Evolutionary conservation across 2,888 invertebrate species (phyloP), one percentile per base, ranked within the genome.

Genomic region (Diogma glabrata): DNA sequence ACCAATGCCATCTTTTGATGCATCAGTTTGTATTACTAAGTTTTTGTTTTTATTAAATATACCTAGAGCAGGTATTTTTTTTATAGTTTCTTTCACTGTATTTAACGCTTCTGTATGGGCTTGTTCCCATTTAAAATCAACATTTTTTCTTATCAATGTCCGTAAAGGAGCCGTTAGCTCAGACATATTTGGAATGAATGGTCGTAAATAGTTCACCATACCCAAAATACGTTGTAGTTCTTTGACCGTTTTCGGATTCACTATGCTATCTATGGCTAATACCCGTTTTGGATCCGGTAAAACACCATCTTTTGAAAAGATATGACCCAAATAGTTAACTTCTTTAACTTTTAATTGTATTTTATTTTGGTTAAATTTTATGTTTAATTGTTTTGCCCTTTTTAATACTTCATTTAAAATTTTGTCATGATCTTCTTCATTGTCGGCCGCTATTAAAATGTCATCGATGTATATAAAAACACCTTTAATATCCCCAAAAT

Each of bases 261-360:
- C 16, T 10, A 33, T 33, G 3, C 16, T 33, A 14, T 33, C 33
- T 14, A 33, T 33, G n/a, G 33, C 33, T 12, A 12, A n/a, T 6
- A 33, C 12, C 2, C 33, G 33, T 33, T 33, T 33, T 33, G 12
- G 12, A 12, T 33, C 33, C 6, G 33, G 33, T 3, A 33, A 10
- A 10, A 33, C 33, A 14, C 12, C 33, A 10, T 33, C 33, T 16
- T 33, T 33, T 6, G 33, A 33, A 33, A 33, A 33, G n/a, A 33
- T 33, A 16, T 57, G 52, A 6, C 62, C 64, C 16, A 62, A 51
- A 55, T 60, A 63, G 55, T 58, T 60, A 5, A 62, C 59, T 45
- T 57, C 16, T 26, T 51, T 54, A 14, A 53, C 36, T 53, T 55
- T 57, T 47, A 54, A 33, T 2, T 33, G 33, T 5, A 33, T 12